Evolutionary conservation across 2,113 vertebrate species (phyloP), one percentile per base, ranked within the genome.

Genomic region (Panthera tigris): DNA sequence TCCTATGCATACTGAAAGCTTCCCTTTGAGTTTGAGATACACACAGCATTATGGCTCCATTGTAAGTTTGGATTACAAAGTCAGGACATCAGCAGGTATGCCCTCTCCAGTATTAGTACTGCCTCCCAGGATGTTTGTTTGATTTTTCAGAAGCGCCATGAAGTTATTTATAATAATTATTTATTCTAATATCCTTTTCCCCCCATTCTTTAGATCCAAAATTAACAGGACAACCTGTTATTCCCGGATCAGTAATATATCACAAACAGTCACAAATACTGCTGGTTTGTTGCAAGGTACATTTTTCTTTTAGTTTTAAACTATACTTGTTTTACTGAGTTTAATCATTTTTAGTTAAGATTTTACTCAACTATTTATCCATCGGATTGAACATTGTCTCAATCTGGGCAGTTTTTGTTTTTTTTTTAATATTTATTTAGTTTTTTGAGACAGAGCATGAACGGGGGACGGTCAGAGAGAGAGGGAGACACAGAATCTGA

Each of bases 271-370:
- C 99, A 27, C 98, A 99, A 12, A 98, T 92, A 0, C 95, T 99
- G 96, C 82, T 99, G 50, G 99, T 99, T 95, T 97, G 98, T 86
- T 99, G 99, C 98, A 99, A 99, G 99, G 99, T 99, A 98, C 29
- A 80, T 97, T 86, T 86, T 85, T 96, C 89, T 33, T 39, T 50
- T n/a, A 2, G 79, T 97, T 52, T 98, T 83, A 79, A 25, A 11
- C 55, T 95, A 13, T 92, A 27, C 31, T 96, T 33, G 41, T n/a
- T 94, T 91, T 84, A 4, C 36, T 95, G 33, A 45, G 0, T 94
- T 94, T 95, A 45, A 31, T 94, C 31, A 69, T 81, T 96, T 95
- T 93, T 21, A 84, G 33, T 45, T 95, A 41, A 41, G 39, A 85
- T 27, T 91, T 93, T 31, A 79, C 27, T 73, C 45, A 93, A 41